Evolutionary conservation across 2,113 vertebrate species (phyloP), one percentile per base, ranked within the genome.

Genomic region (Otus sunia): DNA sequence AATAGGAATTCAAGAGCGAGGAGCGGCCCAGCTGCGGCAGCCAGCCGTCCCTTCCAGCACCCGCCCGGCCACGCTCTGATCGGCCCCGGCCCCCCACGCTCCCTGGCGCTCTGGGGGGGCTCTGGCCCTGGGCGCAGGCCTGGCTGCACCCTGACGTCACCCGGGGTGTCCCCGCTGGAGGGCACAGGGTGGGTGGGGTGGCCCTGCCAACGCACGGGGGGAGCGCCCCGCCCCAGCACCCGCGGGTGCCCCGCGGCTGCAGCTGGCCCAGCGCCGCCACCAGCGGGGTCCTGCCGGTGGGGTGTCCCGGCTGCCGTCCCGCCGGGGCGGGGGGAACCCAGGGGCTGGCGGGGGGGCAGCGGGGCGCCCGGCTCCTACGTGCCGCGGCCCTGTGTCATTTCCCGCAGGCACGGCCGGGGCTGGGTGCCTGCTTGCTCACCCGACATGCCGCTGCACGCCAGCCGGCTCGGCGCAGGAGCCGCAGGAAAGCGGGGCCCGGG

Each of bases 1-100:
- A 97, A 97, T 97, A 89, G 96, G 77, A 97, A 97, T 96, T 95
- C 93, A 84, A 80, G 90, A 91, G 56, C 43, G 9, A 92, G 96
- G 95, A 97, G 95, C 90, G 87, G 95, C 95, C 92, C 27, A 32
- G 92, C 84, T 58, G 59, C 27, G 1, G 76, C 63, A 92, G 64
- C 86, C 76, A 92, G 53, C 53, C 66, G 2, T 71, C 34, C 49
- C 49, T 86, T 90, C 80, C 79, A 83, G 71, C 62, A 6, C 90
- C 56, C 2, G 20, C 68, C 39, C 4, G 29, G 68, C 77, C 36
- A 0, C 2, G 13, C 82, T 90, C 37, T 6, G 1, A 39, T 81
- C 55, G 10, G 59, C 26, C 22, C 56, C 5, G 15, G 37, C 27
- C 53, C n/a, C 26, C 21, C 16, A 1, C 2, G 6, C 37, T 79